Evolutionary conservation across 2,888 invertebrate species (phyloP), one percentile per base, ranked within the genome.

Genomic region (Leptinotarsa peninsularis): DNA sequence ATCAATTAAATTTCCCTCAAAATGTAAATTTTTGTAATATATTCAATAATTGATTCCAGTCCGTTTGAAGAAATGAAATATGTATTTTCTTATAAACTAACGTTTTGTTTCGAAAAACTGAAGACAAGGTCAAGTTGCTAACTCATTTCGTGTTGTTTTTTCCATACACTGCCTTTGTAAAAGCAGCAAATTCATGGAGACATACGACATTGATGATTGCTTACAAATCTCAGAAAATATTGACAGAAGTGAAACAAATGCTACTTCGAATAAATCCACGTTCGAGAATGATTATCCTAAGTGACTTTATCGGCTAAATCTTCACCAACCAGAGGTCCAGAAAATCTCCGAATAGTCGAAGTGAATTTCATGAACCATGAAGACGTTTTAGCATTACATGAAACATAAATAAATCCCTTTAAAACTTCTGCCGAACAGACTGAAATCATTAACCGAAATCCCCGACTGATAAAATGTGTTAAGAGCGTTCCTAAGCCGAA

Each of bases 381-480:
- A 75, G 72, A 75, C 72, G 75, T 72, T 75, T 72, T 68, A 68
- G 58, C 75, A 72, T 75, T 75, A 75, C 63, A 68, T 63, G 68
- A 74, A 72, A 60, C 72, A 63, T 67, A 63, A 67, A 75, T 75
- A 60, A 75, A 75, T 75, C 75, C 75, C 49, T 67, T 75, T 75
- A 75, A 72, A 75, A 75, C 71, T 75, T 75, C 72, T 66, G 54
- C 63, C 56, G 72, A 58, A 68, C 72, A 66, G 67, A 72, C 71
- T 72, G 68, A 75, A 75, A 71, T 75, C 75, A 75, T 75, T 75
- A 75, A 68, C 75, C 67, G 75, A 72, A 72, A 75, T 75, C 75
- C 75, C 66, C 75, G 68, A 75, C 71, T 75, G 76, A 78, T 78
- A 78, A 76, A 78, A 72, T 76, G 78, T 78, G 76, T 78, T 78